These are phyloP conservation scores for Liodrosophila aerea DNA, from an alignment of 2,888 invertebrate genomes.

Conservation along the genomic window DNA sequence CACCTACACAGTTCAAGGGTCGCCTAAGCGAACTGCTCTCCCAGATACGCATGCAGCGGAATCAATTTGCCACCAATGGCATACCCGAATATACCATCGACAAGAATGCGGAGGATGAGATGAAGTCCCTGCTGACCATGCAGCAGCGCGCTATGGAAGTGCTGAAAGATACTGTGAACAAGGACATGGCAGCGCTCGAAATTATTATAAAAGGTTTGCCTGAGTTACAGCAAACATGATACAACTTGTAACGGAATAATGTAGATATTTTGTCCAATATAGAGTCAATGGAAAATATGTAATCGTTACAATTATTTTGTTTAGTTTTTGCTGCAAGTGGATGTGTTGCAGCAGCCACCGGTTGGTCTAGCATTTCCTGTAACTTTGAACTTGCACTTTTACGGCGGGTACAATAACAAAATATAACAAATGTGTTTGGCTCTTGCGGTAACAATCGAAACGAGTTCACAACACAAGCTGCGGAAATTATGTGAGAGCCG, in stretches of 20 bases:
- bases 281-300: slow-evolving; percentile 56
- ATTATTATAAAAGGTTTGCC: slow-evolving; percentile 91
- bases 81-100: slow-evolving; percentile 91
- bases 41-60: slow-evolving; percentile 90
- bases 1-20: slow-evolving; percentile 96
- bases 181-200: slow-evolving; percentile 90
- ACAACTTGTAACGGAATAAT: slow-evolving; percentile 28
- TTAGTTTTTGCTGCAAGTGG: slow-evolving; percentile 3
- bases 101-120: slow-evolving; percentile 87
- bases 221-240: slow-evolving; percentile 82
- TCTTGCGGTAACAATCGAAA: slow-evolving; percentile 59
- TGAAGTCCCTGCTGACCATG: slow-evolving; percentile 90
- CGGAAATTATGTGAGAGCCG: slow-evolving; percentile 51
- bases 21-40: slow-evolving; percentile 95
- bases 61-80: slow-evolving; percentile 85
- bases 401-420: slow-evolving; percentile 43
- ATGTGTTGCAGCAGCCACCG: not conserved
- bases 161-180: slow-evolving; percentile 91
- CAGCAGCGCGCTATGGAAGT: slow-evolving; percentile 95
- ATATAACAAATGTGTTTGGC: slow-evolving; percentile 35
- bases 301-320: slow-evolving; percentile 45
- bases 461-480: slow-evolving; percentile 64
- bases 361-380: slow-evolving; percentile 55
- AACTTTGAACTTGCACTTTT: slow-evolving; percentile 77
- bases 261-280: slow-evolving; percentile 46